Percentiles rank a stretch among this genome's conserved stretches.
phyloP scores from a whole-genome alignment of 1,140 invertebrate species.

The Drosophila tani region DNA sequence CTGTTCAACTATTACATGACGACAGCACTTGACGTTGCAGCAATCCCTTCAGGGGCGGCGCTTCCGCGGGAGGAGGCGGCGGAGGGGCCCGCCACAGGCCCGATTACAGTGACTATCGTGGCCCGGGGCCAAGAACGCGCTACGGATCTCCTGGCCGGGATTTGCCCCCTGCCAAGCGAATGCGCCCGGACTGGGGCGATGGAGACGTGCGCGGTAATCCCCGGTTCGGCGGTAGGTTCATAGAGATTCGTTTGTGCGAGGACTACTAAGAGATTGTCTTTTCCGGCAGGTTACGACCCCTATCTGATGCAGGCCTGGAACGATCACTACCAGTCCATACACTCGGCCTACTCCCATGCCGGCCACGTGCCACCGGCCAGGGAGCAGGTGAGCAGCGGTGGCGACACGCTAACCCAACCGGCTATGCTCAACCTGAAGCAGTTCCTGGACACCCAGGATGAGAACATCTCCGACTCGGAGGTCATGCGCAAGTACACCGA shows the following conservation, averaged over 20 bases:
- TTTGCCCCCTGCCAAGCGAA: constrained; percentile 92
- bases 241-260: neutral
- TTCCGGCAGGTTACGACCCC: constrained; percentile 70
- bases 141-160: constrained; percentile 91
- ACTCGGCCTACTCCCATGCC: constrained; percentile 80
- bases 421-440: constrained; percentile 99
- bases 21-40: constrained; percentile 45
- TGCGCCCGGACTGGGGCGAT: constrained; percentile 91
- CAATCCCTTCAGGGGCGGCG: constrained; percentile 80
- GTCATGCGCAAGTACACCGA: constrained; percentile 99
- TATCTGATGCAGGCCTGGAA: constrained; percentile 83
- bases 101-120: constrained; percentile 91
- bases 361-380: constrained; percentile 53
- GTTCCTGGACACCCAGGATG: constrained; percentile 98
- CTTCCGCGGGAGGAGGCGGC: constrained; percentile 79
- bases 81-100: constrained; percentile 85
- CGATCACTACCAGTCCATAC: constrained; percentile 84
- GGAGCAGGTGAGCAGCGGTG: constrained; percentile 42
- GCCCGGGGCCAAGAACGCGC: constrained; percentile 86
- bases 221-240: constrained; percentile 84
- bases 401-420: constrained; percentile 89
- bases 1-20: constrained; percentile 4
- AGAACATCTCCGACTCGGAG: constrained; percentile 98
- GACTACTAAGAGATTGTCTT: neutral
- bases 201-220: constrained; percentile 79